These are phyloP conservation scores for Antechinus stuartii DNA, from an alignment of 2,113 vertebrate genomes.

Conservation along the genomic window DNA sequence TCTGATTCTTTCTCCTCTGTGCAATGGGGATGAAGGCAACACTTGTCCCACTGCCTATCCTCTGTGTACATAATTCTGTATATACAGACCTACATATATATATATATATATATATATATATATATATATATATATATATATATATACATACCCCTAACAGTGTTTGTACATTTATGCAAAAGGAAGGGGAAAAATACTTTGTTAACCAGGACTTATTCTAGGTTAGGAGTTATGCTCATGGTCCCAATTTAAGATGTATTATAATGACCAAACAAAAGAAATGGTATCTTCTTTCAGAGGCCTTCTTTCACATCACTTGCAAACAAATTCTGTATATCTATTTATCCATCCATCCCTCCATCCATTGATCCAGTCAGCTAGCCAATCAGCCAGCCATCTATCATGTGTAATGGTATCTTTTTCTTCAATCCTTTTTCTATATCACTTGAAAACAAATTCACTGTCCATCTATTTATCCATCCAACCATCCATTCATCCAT, in stretches of 20 bases:
- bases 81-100: background rate
- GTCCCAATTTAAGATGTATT: background rate
- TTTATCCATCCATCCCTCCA: too few species aligned
- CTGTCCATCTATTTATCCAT: background rate
- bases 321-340: too few species aligned
- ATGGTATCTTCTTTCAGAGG: background rate
- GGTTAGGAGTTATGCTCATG: background rate
- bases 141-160: background rate
- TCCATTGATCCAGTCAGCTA: too few species aligned
- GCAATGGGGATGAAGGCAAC: background rate
- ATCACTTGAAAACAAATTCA: background rate
- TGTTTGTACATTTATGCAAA: background rate
- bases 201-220: background rate
- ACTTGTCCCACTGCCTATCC: background rate
- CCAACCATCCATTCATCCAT: too few species aligned
- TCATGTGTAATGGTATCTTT: background rate
- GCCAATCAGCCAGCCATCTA: too few species aligned
- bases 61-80: background rate
- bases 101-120: background rate
- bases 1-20: background rate
- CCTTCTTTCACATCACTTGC: background rate
- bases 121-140: background rate
- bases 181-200: background rate
- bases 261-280: background rate
- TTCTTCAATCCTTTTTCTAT: background rate